These are phyloP conservation scores for Latrodectus elegans DNA, from an alignment of 2,888 invertebrate species.

Conservation along the genomic window DNA sequence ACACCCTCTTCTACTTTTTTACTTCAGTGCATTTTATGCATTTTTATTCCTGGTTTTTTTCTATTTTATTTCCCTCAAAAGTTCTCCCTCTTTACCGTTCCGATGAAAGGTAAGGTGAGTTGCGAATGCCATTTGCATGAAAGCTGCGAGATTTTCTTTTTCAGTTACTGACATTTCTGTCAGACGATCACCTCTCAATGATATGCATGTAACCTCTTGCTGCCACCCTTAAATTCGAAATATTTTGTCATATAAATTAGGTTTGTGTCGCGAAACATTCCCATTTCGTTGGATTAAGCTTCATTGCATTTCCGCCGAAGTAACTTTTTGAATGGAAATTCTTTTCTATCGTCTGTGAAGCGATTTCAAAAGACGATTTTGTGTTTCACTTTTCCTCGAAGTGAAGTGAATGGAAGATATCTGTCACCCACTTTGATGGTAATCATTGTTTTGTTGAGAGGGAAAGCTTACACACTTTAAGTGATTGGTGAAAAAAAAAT, in stretches of 20 bases:
- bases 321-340: not conserved
- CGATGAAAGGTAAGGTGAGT: not conserved
- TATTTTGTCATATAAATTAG: constrained; percentile 3
- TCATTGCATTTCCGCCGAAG: not conserved
- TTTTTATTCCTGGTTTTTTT: not conserved
- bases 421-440: too few species aligned
- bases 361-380: not conserved
- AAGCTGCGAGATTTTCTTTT: constrained; percentile 1
- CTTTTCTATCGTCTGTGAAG: not conserved
- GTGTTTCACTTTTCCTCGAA: not conserved
- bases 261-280: not conserved
- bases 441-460: too few species aligned
- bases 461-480: too few species aligned
- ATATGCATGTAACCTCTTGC: not conserved
- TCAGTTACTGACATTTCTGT: constrained; percentile 5
- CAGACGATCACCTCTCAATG: constrained; percentile 3
- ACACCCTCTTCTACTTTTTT: not conserved
- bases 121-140: constrained; percentile 2
- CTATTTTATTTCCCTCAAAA: not conserved
- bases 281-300: not conserved
- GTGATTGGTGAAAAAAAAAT: too few species aligned
- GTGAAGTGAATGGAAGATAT: not conserved
- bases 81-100: not conserved
- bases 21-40: not conserved
- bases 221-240: not conserved